These are phyloP conservation scores for Coenonympha arcania DNA, from an alignment of 2,888 invertebrate species.

Conservation along the genomic window DNA sequence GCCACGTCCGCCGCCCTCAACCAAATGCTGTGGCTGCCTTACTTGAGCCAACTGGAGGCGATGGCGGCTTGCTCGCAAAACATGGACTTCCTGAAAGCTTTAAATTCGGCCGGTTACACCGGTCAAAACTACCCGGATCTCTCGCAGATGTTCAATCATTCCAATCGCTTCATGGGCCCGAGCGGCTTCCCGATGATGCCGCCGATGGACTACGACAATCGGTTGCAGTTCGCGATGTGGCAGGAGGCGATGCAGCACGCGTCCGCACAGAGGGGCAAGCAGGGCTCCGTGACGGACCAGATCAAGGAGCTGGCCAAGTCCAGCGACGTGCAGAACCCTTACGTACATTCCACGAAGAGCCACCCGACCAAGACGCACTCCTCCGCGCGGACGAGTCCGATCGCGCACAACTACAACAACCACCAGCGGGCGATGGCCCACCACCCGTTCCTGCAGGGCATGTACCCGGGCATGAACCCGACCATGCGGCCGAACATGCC, in stretches of 20 bases:
- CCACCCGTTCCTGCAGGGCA: conserved; percentile 77
- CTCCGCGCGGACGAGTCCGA: conserved; percentile 68
- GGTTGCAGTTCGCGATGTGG: conserved; percentile 78
- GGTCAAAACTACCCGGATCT: conserved; percentile 67
- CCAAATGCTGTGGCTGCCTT: conserved; percentile 84
- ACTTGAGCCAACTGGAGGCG: conserved; percentile 76
- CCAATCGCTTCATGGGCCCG: conserved; percentile 58
- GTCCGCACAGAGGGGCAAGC: conserved; percentile 55
- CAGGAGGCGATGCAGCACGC: conserved; percentile 79
- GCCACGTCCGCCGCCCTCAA: conserved; percentile 80
- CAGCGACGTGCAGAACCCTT: conserved; percentile 60
- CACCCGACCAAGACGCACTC: conserved; percentile 57
- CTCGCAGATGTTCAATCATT: conserved; percentile 66
- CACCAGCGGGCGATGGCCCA: conserved; percentile 81
- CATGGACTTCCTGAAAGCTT: conserved; percentile 75
- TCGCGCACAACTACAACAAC: conserved; percentile 60
- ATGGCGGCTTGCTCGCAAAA: conserved; percentile 74
- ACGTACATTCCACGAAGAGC: conserved; percentile 61
- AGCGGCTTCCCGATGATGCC: conserved; percentile 60
- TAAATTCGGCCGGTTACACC: conserved; percentile 66
- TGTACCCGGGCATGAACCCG: conserved; percentile 58
- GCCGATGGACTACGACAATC: conserved; percentile 69
- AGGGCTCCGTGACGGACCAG: conserved; percentile 42
- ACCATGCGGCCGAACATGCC: conserved; percentile 54
- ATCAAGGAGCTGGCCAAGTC: conserved; percentile 57